phyloP scores from a whole-genome alignment of 1,140 invertebrate species.

The Bombus waltoni region DNA sequence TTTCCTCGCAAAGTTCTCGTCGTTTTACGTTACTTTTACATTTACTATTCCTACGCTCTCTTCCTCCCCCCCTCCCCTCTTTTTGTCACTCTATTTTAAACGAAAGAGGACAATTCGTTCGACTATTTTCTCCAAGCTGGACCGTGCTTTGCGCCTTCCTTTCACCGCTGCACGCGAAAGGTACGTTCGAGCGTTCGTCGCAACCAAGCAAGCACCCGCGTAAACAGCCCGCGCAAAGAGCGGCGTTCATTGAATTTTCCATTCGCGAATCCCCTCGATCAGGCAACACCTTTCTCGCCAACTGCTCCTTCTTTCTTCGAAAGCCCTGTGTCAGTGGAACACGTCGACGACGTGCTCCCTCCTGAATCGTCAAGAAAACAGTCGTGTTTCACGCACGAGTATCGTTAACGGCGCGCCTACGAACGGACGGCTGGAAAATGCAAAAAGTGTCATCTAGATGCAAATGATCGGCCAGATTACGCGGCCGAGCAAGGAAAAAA shows the following conservation, averaged over 20 bases:
- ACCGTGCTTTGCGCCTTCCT: too few relatives aligned
- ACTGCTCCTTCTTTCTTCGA: too few relatives aligned
- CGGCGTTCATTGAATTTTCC: background rate
- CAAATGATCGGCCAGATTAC: conserved; percentile 33
- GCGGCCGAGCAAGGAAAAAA: background rate
- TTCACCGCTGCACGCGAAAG: too few relatives aligned
- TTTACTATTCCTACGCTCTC: background rate
- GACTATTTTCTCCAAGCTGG: too few relatives aligned
- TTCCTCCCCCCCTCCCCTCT: background rate
- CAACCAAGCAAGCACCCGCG: background rate
- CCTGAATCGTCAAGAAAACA: too few relatives aligned
- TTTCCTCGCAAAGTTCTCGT: background rate
- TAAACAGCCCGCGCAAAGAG: background rate
- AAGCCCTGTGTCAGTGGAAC: background rate
- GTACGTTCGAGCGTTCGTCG: too few relatives aligned
- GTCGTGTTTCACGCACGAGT: background rate
- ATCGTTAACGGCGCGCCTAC: background rate
- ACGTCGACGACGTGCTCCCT: too few relatives aligned
- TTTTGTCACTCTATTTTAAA: too few relatives aligned
- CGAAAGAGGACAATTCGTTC: too few relatives aligned
- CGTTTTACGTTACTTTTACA: background rate
- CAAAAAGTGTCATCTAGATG: conserved; percentile 40
- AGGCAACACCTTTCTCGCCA: background rate
- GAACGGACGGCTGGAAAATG: background rate
- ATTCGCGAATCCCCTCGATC: background rate